Evolutionary conservation across 2,797 vertebrate species (phyloP).

Genomic region (Cynopterus sphinx): DNA sequence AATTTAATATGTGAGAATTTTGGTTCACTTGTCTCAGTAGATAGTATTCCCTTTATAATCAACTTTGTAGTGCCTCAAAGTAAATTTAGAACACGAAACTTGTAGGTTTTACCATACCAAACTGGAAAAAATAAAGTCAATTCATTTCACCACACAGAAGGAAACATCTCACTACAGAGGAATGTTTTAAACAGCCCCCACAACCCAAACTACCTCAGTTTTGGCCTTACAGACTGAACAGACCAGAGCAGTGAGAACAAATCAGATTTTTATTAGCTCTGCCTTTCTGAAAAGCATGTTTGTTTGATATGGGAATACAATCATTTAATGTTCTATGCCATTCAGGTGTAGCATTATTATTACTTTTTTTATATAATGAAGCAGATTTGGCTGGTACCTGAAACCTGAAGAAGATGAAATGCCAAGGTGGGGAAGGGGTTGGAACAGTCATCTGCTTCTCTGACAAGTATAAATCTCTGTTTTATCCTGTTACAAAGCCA

Average conservation of each 20-base stretch:
- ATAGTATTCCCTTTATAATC: neutral
- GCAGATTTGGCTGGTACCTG: neutral
- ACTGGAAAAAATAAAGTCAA: slow-evolving; percentile 21
- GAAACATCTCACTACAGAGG: slow-evolving; percentile 12
- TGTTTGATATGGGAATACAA: neutral
- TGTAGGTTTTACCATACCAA: slow-evolving; percentile 49
- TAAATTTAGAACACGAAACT: slow-evolving; percentile 37
- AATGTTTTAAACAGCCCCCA: neutral
- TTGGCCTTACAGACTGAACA: neutral
- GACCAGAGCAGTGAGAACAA: neutral
- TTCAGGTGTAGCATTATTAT: slow-evolving; percentile 41
- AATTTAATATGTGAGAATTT: slow-evolving; percentile 36
- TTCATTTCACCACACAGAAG: slow-evolving; percentile 12
- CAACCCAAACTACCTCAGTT: neutral
- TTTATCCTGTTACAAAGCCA: slow-evolving; percentile 49
- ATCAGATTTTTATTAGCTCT: neutral
- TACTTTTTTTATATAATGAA: slow-evolving; percentile 33
- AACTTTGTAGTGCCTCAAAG: neutral
- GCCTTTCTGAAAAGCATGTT: slow-evolving; percentile 43
- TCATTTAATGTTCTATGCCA: slow-evolving; percentile 29
- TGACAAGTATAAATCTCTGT: slow-evolving; percentile 43
- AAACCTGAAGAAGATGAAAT: slow-evolving; percentile 53
- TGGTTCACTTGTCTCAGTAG: neutral
- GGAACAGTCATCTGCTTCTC: slow-evolving; percentile 30
- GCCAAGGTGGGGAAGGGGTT: neutral